phyloP scores from a whole-genome alignment of 2,888 invertebrate species.

The Aspidapion aeneum region DNA sequence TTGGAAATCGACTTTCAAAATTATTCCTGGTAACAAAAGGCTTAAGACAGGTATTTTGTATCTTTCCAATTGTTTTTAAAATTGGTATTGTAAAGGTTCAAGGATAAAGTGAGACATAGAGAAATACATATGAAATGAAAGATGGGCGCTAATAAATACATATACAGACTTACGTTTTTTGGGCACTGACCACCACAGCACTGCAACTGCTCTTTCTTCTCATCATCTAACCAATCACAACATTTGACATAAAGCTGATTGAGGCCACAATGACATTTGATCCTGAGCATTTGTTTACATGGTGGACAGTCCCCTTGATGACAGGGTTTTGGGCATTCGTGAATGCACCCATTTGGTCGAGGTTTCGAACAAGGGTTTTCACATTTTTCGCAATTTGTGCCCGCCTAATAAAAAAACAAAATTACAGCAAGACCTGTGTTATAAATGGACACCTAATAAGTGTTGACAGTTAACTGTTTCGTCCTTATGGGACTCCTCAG shows the following conservation, averaged over 20 bases:
- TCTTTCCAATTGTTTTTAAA: too few relatives aligned
- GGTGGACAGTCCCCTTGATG: conserved; percentile 73
- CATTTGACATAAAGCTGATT: conserved; percentile 75
- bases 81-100: too few relatives aligned
- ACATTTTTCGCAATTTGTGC: conserved; percentile 57
- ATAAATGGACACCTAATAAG: too few relatives aligned
- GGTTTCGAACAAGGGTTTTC: conserved; percentile 57
- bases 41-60: too few relatives aligned
- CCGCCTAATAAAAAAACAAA: conserved; percentile 40
- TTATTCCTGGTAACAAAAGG: too few relatives aligned
- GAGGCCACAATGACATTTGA: conserved; percentile 80
- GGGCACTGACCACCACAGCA: conserved; percentile 84
- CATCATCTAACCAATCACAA: conserved; percentile 58
- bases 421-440: conserved; percentile 4
- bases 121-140: too few relatives aligned
- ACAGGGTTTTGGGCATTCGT: conserved; percentile 66
- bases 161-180: conserved; percentile 60
- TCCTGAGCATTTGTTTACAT: conserved; percentile 66
- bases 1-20: too few relatives aligned
- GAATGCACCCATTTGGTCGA: conserved; percentile 71
- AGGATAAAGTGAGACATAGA: too few relatives aligned
- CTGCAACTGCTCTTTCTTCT: conserved; percentile 47
- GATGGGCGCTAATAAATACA: too few relatives aligned
- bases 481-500: too few relatives aligned
- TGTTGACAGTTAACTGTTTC: too few relatives aligned